phyloP scores from a whole-genome alignment of 2,888 invertebrate genomes.

The Petrolisthes cinctipes region DNA sequence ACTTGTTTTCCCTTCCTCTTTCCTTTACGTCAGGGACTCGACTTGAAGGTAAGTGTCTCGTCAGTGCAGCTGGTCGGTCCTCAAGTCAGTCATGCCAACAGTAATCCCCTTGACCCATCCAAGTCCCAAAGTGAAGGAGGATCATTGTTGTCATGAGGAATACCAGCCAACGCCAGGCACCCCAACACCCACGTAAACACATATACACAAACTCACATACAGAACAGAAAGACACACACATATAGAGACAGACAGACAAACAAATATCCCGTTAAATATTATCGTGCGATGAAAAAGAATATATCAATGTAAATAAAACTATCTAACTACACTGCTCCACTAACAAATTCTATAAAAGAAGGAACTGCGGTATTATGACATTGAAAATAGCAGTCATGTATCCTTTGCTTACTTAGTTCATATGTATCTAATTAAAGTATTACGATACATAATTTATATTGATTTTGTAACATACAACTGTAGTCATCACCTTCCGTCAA shows the following conservation, averaged over 20 bases:
- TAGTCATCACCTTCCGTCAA: too few relatives aligned
- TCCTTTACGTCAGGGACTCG: too few relatives aligned
- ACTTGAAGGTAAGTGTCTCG: not conserved
- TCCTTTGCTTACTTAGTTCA: too few relatives aligned
- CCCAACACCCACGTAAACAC: not conserved
- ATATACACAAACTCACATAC: not conserved
- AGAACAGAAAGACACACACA: not conserved
- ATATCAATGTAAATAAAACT: constrained; percentile 17
- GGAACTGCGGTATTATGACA: too few relatives aligned
- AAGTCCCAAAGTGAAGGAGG: not conserved
- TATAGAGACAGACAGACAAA: not conserved
- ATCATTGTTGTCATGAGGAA: not conserved
- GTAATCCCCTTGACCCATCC: not conserved
- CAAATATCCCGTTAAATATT: not conserved
- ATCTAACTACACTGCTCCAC: constrained; percentile 23
- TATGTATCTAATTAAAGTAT: too few relatives aligned
- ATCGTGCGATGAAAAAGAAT: not conserved
- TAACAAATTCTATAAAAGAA: too few relatives aligned
- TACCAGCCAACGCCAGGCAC: not conserved
- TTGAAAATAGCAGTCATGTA: too few relatives aligned
- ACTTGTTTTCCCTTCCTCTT: not conserved
- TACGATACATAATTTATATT: too few relatives aligned
- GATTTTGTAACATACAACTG: too few relatives aligned
- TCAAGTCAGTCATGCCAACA: not conserved
- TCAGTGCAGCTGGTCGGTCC: not conserved